A percentile compares a stretch with the other conserved stretches of the same genome.
Evolutionary conservation across 2,113 vertebrate species (phyloP).

Genomic region (Marmota monax): DNA sequence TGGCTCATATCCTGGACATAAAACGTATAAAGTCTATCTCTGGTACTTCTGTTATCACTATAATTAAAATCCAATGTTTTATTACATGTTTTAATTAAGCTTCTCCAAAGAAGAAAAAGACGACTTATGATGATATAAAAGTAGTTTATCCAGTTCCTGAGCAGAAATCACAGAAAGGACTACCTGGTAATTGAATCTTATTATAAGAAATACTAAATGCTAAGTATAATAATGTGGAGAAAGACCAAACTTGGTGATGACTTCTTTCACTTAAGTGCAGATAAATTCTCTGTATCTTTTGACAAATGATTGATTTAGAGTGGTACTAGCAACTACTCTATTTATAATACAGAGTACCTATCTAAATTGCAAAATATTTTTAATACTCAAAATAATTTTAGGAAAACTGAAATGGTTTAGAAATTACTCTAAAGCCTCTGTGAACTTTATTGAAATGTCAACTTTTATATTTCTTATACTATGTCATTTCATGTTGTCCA

Average conservation of each 20-base stretch:
- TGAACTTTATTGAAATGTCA: not conserved
- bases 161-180: conserved; percentile 13
- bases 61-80: conserved; percentile 53
- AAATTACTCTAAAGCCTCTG: not conserved
- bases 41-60: not conserved
- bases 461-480: not conserved
- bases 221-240: not conserved
- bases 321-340: not conserved
- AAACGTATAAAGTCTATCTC: conserved; percentile 1
- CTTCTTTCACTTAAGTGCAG: not conserved
- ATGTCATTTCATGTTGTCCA: not conserved
- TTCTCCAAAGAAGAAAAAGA: conserved; percentile 75
- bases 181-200: conserved; percentile 63
- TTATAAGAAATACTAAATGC: conserved; percentile 15
- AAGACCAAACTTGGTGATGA: not conserved
- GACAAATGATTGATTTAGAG: not conserved
- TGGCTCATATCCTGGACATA: not conserved
- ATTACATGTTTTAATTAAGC: conserved; percentile 67
- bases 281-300: not conserved
- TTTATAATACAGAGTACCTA: not conserved
- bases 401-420: conserved; percentile 3
- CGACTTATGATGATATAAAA: conserved; percentile 51
- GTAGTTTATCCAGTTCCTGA: conserved; percentile 22
- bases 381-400: conserved; percentile 14
- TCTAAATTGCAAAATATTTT: not conserved